A percentile compares a stretch with the other conserved stretches of the same genome.
phyloP scores from a whole-genome alignment of 2,888 invertebrate genomes.

The Mythimna vitellina region DNA sequence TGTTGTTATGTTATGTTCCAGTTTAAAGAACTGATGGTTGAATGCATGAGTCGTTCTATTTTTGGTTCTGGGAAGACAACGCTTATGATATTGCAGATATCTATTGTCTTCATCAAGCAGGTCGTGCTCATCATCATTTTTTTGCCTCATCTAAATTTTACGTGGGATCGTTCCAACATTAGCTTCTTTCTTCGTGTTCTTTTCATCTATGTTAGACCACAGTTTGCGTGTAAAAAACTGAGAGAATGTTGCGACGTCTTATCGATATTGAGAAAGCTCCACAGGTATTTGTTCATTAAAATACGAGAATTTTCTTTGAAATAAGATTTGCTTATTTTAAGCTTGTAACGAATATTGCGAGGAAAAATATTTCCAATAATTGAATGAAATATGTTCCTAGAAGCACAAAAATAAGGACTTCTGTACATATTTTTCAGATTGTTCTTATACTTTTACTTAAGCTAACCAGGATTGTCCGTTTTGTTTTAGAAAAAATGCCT shows the following conservation, averaged over 20 bases:
- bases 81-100: too few species aligned
- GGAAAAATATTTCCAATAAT: constrained; percentile 12
- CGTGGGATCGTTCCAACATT: too few species aligned
- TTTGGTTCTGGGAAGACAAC: too few species aligned
- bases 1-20: background rate
- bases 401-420: background rate
- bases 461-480: background rate
- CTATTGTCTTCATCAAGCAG: too few species aligned
- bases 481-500: background rate
- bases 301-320: background rate
- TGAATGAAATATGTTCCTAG: background rate
- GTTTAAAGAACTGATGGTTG: background rate
- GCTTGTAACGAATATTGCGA: background rate
- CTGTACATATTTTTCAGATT: background rate
- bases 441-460: background rate
- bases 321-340: background rate
- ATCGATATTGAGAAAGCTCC: background rate
- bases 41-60: background rate
- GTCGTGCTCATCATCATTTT: too few species aligned
- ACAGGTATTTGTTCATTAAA: background rate
- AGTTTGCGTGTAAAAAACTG: too few species aligned
- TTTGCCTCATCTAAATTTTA: too few species aligned
- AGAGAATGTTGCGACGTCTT: too few species aligned
- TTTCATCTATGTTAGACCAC: too few species aligned
- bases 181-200: too few species aligned